Conservation (phyloP, 2,888 invertebrate genomes). For the Xestia c-nigrum region DNA sequence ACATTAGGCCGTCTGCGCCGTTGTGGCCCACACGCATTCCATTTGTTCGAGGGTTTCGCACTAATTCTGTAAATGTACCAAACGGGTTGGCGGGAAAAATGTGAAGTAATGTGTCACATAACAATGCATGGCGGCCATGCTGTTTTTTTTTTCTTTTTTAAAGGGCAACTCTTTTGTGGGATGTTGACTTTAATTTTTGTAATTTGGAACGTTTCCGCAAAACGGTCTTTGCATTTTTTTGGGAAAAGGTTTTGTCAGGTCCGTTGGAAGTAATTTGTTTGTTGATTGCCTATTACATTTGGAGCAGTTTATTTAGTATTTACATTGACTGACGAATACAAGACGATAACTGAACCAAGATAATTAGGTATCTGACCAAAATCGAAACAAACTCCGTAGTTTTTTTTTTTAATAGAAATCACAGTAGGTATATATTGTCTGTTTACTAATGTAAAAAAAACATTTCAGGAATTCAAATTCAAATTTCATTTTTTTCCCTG, state of each 20-base stretch:
- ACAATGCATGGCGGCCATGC: slow-evolving; percentile 64
- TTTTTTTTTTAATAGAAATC: not conserved
- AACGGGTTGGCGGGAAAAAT: slow-evolving; percentile 80
- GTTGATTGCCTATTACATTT: slow-evolving; percentile 1
- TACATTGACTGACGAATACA: not conserved
- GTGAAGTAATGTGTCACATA: slow-evolving; percentile 81
- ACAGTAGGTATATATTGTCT: not conserved
- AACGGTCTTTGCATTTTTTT: slow-evolving; percentile 20
- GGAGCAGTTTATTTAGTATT: not conserved
- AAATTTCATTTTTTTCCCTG: no score
- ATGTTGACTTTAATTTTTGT: slow-evolving; percentile 53
- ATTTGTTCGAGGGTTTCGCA: slow-evolving; percentile 84
- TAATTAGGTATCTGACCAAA: not conserved
- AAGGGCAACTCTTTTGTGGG: slow-evolving; percentile 46
- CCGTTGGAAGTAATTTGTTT: slow-evolving; percentile 24
- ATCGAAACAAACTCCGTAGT: not conserved
- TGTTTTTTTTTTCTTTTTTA: slow-evolving; percentile 60
- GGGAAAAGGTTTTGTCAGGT: slow-evolving; percentile 4
- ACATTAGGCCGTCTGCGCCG: slow-evolving; percentile 89
- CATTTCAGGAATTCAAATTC: not conserved
- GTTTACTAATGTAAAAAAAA: not conserved
- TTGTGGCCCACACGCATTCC: slow-evolving; percentile 82
- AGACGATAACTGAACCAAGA: not conserved
- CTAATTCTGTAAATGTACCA: slow-evolving; percentile 87
- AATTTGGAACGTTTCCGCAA: slow-evolving; percentile 33